These are phyloP conservation scores for Heliconius congener DNA, from an alignment of 1,140 invertebrate genomes.

Conservation along the genomic window DNA sequence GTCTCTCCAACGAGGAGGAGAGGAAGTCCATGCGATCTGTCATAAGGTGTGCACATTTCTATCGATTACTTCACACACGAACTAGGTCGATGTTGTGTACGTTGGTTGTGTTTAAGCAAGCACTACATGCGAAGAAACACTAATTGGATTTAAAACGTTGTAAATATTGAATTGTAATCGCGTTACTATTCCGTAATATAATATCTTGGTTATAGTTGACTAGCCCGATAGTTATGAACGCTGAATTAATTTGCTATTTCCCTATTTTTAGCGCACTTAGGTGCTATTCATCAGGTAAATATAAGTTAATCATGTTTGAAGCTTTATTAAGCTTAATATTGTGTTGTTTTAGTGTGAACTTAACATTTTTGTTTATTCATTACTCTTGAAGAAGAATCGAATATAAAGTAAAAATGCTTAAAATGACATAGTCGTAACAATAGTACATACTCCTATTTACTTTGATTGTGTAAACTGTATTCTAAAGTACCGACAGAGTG, in stretches of 20 bases:
- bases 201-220: constrained; percentile 37
- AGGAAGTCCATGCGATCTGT: constrained; percentile 83
- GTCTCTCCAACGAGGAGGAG: constrained; percentile 77
- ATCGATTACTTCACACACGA: constrained; percentile 50
- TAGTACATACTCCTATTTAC: not conserved
- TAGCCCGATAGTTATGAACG: constrained; percentile 26
- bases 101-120: not conserved
- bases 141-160: constrained; percentile 46
- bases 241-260: constrained; percentile 58
- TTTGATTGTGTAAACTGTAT: constrained; percentile 1
- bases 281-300: constrained; percentile 76
- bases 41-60: constrained; percentile 81
- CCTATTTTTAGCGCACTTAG: constrained; percentile 77
- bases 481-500: not conserved
- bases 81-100: constrained; percentile 37
- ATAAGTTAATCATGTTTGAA: constrained; percentile 48
- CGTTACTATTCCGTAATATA: constrained; percentile 26
- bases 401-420: not conserved
- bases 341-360: constrained; percentile 1
- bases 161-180: constrained; percentile 33
- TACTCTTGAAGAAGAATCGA: not conserved
- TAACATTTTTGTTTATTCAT: not conserved
- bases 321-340: constrained; percentile 34
- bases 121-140: not conserved
- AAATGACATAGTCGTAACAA: not conserved